phyloP scores from a whole-genome alignment of 2,888 invertebrate genomes.

The Mythimna loreyi region DNA sequence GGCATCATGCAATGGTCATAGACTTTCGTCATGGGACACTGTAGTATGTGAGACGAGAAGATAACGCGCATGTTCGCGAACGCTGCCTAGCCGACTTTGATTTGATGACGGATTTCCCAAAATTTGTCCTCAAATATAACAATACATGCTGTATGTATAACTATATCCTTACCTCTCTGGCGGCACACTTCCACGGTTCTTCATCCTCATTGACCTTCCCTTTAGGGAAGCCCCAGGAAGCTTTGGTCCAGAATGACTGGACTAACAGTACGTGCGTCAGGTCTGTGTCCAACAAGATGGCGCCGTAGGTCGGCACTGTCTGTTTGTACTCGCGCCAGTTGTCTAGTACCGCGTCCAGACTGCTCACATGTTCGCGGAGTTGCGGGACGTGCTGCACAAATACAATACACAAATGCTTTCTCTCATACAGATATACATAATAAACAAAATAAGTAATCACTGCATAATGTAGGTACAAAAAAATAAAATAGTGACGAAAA shows the following conservation, averaged over 20 bases:
- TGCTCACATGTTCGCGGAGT: constrained; percentile 93
- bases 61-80: no score
- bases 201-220: constrained; percentile 99
- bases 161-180: constrained; percentile 94
- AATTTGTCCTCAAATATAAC: no score
- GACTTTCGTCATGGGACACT: no score
- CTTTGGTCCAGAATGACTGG: constrained; percentile 97
- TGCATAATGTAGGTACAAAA: no score
- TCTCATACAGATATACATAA: no score
- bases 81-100: no score
- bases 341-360: constrained; percentile 95
- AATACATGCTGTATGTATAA: background rate
- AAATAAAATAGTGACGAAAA: no score
- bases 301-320: constrained; percentile 99
- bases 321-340: constrained; percentile 99
- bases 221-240: constrained; percentile 99
- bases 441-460: no score
- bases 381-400: constrained; percentile 95
- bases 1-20: no score
- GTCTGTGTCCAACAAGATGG: constrained; percentile 96
- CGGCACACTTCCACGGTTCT: constrained; percentile 97
- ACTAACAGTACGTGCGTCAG: constrained; percentile 95
- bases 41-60: no score
- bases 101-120: no score
- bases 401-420: no score